Conservation (phyloP, 2,113 vertebrate species). For the Hemiprocne comata region DNA sequence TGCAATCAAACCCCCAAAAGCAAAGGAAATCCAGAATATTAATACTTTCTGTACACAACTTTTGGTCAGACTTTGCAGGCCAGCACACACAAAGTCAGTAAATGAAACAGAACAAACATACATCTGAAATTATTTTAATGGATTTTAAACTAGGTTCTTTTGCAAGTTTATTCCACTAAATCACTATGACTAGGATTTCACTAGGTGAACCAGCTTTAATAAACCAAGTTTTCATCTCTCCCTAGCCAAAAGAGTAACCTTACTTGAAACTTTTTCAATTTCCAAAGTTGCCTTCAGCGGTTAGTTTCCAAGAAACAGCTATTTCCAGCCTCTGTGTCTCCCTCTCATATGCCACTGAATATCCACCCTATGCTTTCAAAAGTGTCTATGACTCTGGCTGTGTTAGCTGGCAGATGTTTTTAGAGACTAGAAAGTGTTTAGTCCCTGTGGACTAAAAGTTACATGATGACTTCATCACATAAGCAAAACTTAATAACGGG, state of each 20-base stretch:
- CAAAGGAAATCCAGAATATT: conserved; percentile 17
- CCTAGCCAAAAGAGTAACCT: conserved; percentile 55
- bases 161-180: conserved; percentile 55
- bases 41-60: neutral
- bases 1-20: conserved; percentile 15
- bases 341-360: conserved; percentile 47
- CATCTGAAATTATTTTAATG: conserved; percentile 50
- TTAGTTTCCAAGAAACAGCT: conserved; percentile 61
- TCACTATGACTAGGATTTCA: conserved; percentile 9
- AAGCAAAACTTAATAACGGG: conserved; percentile 49
- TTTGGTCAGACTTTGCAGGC: conserved; percentile 35
- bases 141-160: conserved; percentile 50
- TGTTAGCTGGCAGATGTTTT: conserved; percentile 47
- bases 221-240: conserved; percentile 60
- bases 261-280: conserved; percentile 52
- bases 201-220: conserved; percentile 63
- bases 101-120: conserved; percentile 48
- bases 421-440: conserved; percentile 61
- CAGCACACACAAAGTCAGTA: conserved; percentile 31
- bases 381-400: conserved; percentile 35
- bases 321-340: conserved; percentile 12
- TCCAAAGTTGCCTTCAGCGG: conserved; percentile 45
- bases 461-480: conserved; percentile 58
- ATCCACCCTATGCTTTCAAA: conserved; percentile 42
- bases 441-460: conserved; percentile 29